These are phyloP conservation scores for Pogonomyrmex californicus DNA, from an alignment of 1,140 invertebrate genomes.

Conservation along the genomic window DNA sequence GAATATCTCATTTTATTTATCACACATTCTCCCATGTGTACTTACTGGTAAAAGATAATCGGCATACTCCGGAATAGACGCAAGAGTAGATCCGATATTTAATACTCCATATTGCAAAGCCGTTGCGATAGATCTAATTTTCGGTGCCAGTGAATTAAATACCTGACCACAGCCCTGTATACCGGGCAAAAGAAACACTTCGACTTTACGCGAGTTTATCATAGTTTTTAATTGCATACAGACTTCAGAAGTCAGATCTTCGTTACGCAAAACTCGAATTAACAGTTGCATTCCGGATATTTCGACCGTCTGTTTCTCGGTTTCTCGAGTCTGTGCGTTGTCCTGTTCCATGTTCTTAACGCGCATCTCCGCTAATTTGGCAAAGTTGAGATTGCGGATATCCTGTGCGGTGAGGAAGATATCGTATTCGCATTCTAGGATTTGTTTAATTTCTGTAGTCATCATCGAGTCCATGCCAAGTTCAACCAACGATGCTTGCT, in stretches of 20 bases:
- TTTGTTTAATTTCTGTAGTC: slow-evolving; percentile 94
- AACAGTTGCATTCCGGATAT: slow-evolving; percentile 82
- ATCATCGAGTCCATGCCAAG: slow-evolving; percentile 94
- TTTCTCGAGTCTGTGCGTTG: slow-evolving; percentile 44
- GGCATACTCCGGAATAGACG: slow-evolving; percentile 80
- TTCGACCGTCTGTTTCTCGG: background rate
- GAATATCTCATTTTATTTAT: slow-evolving; percentile 37
- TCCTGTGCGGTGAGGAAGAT: slow-evolving; percentile 91
- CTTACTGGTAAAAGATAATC: slow-evolving; percentile 83
- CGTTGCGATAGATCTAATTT: slow-evolving; percentile 88
- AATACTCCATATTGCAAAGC: slow-evolving; percentile 88
- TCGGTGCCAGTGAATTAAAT: slow-evolving; percentile 86
- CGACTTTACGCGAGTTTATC: slow-evolving; percentile 73
- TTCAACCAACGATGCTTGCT: slow-evolving; percentile 90
- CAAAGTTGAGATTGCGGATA: slow-evolving; percentile 89
- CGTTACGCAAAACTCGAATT: slow-evolving; percentile 76
- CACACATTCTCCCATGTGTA: slow-evolving; percentile 8
- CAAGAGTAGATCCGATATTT: slow-evolving; percentile 44
- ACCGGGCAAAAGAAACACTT: slow-evolving; percentile 90
- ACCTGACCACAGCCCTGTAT: slow-evolving; percentile 89
- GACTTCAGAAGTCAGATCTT: slow-evolving; percentile 71
- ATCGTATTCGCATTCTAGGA: slow-evolving; percentile 91
- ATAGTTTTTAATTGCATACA: slow-evolving; percentile 80
- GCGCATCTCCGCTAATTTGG: slow-evolving; percentile 87
- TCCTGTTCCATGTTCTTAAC: slow-evolving; percentile 72